Evolutionary conservation across 2,888 invertebrate species (phyloP), one percentile per base, ranked within the genome.

Genomic region (Xanthorhoe designata): DNA sequence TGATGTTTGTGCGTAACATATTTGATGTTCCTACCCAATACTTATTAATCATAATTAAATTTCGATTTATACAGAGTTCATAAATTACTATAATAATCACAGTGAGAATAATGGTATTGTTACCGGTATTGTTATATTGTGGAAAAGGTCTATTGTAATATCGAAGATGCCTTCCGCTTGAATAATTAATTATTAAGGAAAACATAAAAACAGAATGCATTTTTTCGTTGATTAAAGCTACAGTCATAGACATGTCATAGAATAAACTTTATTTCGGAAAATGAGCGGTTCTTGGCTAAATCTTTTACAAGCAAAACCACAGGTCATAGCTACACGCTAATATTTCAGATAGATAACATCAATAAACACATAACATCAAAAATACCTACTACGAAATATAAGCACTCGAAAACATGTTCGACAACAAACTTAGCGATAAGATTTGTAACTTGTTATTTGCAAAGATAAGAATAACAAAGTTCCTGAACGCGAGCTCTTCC

Each of bases 391-490:
- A 13, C 38, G 38, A 13, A 42, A 42, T 42, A 42, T 13, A 13
- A 42, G 10, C 13, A 13, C 38, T 24, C 38, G 42, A 42, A 51
- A 51, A 51, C 35, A 51, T 50, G 58, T 59, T 59, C 24, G 38
- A 42, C 55, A 61, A 52, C 35, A 64, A 57, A 66, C 32, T 54
- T 38, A 47, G 13, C 18, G 56, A 56, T 67, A 61, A 60, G 18
- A 56, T 57, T 64, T 45, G 45, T 60, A 62, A 58, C 51, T 52
- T 60, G 45, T 56, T 56, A 52, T 55, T 62, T 63, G 63, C 42
- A 29, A 66, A 59, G 56, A 67, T 66, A 67, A 63, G 56, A 59
- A 63, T 7, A 71, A 66, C 63, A 72, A 69, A 54, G 62, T 61
- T 50, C 61, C 42, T 58, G 60, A 63, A 58, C 61, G 53, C 49